phyloP scores from a whole-genome alignment of 1,140 invertebrate genomes.

The Vanessa tameamea region DNA sequence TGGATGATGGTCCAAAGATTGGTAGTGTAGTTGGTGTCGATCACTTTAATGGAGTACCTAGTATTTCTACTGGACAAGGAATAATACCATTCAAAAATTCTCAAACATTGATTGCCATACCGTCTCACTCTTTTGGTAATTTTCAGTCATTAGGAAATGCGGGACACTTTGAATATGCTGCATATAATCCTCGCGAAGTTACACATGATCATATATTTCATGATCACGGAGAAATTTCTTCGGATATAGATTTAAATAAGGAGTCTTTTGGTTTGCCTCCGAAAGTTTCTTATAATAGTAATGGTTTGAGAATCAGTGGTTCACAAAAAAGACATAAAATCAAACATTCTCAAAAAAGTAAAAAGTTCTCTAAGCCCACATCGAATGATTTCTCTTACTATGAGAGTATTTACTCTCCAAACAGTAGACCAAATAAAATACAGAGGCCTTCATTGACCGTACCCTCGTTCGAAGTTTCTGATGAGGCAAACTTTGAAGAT shows the following conservation, averaged over 20 bases:
- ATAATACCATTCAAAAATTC: constrained; percentile 56
- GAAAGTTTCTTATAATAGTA: constrained; percentile 68
- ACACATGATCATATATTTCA: constrained; percentile 78
- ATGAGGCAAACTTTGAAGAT: constrained; percentile 48
- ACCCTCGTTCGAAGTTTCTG: constrained; percentile 45
- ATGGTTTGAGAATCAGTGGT: constrained; percentile 59
- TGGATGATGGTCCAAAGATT: constrained; percentile 58
- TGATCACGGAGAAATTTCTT: constrained; percentile 75
- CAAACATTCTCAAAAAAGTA: constrained; percentile 49
- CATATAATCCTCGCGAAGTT: constrained; percentile 73
- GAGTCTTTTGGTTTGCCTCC: constrained; percentile 56
- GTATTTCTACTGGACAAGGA: constrained; percentile 45
- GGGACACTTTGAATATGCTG: constrained; percentile 66
- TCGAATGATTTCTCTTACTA: constrained; percentile 67
- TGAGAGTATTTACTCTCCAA: constrained; percentile 63
- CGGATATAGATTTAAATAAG: constrained; percentile 62
- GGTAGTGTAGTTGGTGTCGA: constrained; percentile 52
- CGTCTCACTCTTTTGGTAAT: constrained; percentile 50
- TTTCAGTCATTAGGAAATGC: constrained; percentile 64
- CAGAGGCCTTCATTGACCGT: constrained; percentile 45
- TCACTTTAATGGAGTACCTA: constrained; percentile 52
- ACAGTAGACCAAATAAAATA: constrained; percentile 47
- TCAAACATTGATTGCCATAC: constrained; percentile 55
- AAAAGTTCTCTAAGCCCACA: constrained; percentile 52
- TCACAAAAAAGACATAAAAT: constrained; percentile 47